Conservation (phyloP, 2,113 vertebrate species). For the Hystrix brachyura region DNA sequence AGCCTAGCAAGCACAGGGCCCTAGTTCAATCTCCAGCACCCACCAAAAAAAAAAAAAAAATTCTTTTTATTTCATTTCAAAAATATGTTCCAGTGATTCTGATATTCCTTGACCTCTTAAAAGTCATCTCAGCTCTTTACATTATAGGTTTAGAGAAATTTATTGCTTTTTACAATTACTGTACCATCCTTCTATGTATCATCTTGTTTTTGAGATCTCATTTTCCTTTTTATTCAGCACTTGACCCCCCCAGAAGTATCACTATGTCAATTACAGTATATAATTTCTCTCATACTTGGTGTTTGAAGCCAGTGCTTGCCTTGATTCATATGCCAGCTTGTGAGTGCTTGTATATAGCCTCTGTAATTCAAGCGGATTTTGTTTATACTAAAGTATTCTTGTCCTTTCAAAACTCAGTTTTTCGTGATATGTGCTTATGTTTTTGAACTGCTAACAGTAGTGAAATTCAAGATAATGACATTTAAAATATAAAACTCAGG, state of each 20-base stretch:
- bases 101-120: background rate
- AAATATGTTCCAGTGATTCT: background rate
- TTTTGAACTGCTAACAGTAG: conserved; percentile 32
- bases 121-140: background rate
- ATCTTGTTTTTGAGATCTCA: background rate
- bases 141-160: background rate
- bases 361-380: background rate
- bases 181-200: background rate
- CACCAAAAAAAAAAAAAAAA: too few species aligned
- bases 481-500: background rate
- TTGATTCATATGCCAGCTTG: background rate
- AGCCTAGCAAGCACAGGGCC: too few species aligned
- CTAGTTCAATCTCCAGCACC: too few species aligned
- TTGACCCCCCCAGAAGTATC: background rate
- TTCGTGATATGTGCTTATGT: background rate
- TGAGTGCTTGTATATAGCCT: background rate
- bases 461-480: background rate
- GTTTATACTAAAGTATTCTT: conserved; percentile 20
- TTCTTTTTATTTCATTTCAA: background rate
- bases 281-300: background rate
- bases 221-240: background rate
- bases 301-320: background rate
- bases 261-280: background rate
- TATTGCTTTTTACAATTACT: background rate
- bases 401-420: background rate